Conservation (phyloP, 2,888 invertebrate species). For the Lordiphosa andalusiaca region DNA sequence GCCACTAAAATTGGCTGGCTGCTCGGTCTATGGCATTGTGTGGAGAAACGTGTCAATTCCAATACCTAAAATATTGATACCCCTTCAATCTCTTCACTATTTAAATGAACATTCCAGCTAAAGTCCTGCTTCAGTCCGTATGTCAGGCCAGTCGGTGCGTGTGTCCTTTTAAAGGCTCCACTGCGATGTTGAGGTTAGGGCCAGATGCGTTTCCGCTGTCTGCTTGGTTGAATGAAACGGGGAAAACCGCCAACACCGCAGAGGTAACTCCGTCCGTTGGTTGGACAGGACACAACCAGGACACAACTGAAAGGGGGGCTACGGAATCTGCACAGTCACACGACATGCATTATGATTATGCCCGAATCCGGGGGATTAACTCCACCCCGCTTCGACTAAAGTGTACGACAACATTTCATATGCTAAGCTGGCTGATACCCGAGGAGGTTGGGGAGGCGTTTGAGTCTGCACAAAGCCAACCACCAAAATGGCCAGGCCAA, state of each 20-base stretch:
- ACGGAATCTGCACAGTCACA: conserved; percentile 16
- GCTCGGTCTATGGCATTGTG: too few relatives aligned
- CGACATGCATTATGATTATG: conserved; percentile 74
- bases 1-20: conserved; percentile 16
- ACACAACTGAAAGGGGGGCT: conserved; percentile 3
- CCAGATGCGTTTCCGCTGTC: conserved; percentile 20
- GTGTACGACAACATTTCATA: conserved; percentile 56
- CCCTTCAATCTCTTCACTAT: too few relatives aligned
- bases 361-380: conserved; percentile 53
- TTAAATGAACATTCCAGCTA: too few relatives aligned
- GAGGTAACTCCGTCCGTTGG: conserved; percentile 40
- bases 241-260: conserved; percentile 49
- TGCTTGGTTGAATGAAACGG: conserved; percentile 17
- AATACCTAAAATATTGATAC: too few relatives aligned
- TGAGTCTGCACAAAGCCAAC: conserved; percentile 30
- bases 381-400: not conserved
- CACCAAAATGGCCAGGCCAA: conserved; percentile 40
- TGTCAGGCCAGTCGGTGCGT: too few relatives aligned
- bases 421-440: conserved; percentile 47
- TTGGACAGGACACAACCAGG: not conserved
- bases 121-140: too few relatives aligned
- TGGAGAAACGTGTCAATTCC: too few relatives aligned
- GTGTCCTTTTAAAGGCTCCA: conserved; percentile 17
- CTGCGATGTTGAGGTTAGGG: conserved; percentile 19
- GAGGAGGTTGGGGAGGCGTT: conserved; percentile 7